Conservation (phyloP, 1,140 invertebrate species). For the Branchinecta lynchi region DNA sequence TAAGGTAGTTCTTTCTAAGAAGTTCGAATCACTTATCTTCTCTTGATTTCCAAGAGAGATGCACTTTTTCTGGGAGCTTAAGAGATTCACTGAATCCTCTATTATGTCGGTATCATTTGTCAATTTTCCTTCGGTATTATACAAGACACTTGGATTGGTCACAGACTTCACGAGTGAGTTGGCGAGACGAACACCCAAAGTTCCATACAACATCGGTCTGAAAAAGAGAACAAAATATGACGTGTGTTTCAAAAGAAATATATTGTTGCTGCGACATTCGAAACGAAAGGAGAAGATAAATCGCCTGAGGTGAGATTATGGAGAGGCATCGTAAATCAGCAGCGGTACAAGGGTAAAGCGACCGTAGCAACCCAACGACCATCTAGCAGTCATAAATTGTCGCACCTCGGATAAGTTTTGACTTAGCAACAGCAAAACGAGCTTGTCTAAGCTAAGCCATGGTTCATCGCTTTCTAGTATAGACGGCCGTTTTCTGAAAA, state of each 20-base stretch:
- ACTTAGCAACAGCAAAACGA: slow-evolving; percentile 7
- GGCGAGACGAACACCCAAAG: slow-evolving; percentile 35
- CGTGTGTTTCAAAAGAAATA: no score
- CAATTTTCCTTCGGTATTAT: slow-evolving; percentile 32
- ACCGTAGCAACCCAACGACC: background rate
- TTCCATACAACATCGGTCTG: slow-evolving; percentile 35
- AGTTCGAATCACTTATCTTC: slow-evolving; percentile 16
- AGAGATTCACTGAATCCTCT: slow-evolving; percentile 26
- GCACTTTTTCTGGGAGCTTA: slow-evolving; percentile 24
- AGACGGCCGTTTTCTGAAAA: no score
- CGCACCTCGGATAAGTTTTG: background rate
- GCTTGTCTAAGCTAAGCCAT: background rate
- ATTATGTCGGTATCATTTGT: slow-evolving; percentile 27
- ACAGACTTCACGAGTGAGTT: slow-evolving; percentile 32
- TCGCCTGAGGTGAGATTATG: slow-evolving; percentile 20
- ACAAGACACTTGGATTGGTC: slow-evolving; percentile 31
- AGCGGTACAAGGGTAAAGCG: background rate
- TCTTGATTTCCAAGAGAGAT: slow-evolving; percentile 1
- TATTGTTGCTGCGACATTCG: no score
- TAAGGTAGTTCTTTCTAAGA: slow-evolving; percentile 18
- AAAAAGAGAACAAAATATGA: slow-evolving; percentile 20
- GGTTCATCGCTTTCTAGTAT: no score
- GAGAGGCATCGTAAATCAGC: slow-evolving; percentile 18
- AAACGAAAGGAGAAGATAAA: slow-evolving; percentile 12
- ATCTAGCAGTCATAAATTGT: background rate